phyloP scores from a whole-genome alignment of 2,888 invertebrate species.

The Hemaris fuciformis region DNA sequence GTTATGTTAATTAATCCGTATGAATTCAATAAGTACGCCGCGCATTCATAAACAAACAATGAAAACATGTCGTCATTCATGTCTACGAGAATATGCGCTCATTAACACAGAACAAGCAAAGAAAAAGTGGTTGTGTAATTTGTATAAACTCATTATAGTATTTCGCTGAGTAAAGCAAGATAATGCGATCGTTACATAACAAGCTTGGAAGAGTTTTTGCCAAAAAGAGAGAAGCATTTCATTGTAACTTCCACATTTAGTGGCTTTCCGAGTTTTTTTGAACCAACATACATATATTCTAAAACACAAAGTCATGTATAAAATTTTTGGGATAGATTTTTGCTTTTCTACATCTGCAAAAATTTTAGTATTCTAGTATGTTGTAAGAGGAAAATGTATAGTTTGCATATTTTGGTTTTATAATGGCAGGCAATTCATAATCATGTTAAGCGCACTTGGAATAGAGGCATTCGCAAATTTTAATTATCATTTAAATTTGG shows the following conservation, averaged over 20 bases:
- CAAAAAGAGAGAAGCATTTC: background rate
- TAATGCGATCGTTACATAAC: background rate
- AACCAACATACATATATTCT: background rate
- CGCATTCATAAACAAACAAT: background rate
- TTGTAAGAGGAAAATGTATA: background rate
- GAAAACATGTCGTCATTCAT: constrained; percentile 16
- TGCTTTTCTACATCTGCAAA: background rate
- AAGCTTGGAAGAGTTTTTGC: background rate
- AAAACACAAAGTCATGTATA: background rate
- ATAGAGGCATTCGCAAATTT: too few relatives aligned
- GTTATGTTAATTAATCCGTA: background rate
- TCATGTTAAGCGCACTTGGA: background rate
- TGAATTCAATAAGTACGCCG: background rate
- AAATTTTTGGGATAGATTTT: background rate
- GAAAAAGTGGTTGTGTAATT: constrained; percentile 8
- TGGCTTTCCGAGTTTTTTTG: background rate
- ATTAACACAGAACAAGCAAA: constrained; percentile 14
- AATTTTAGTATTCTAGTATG: background rate
- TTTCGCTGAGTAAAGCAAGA: constrained; percentile 9
- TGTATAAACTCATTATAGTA: constrained; percentile 11
- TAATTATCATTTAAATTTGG: too few relatives aligned
- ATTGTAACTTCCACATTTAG: background rate
- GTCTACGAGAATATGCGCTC: constrained; percentile 16
- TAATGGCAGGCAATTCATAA: background rate
- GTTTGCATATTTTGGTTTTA: background rate